These are phyloP conservation scores for Melikaiella ostensackeni DNA, from an alignment of 2,888 invertebrate species.

Conservation along the genomic window DNA sequence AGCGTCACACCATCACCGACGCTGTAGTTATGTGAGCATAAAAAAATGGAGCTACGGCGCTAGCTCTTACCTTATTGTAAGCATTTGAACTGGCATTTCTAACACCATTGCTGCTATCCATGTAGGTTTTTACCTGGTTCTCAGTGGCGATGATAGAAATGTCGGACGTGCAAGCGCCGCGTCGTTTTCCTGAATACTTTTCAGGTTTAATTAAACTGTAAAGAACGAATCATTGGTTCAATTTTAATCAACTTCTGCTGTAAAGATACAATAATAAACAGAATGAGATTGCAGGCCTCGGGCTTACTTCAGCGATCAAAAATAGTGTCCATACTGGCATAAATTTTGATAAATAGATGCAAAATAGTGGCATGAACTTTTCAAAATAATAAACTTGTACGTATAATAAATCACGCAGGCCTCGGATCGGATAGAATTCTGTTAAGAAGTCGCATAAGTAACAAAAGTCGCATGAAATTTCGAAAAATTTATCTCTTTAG, in stretches of 20 bases:
- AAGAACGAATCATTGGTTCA: conserved; percentile 48
- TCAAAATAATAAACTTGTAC: no score
- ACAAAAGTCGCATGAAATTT: no score
- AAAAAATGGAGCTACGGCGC: conserved; percentile 53
- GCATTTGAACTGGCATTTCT: conserved; percentile 89
- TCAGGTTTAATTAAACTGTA: conserved; percentile 83
- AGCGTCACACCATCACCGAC: conserved; percentile 27
- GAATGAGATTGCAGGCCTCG: no score
- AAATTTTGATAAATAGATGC: no score
- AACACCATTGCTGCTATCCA: conserved; percentile 91
- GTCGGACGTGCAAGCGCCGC: conserved; percentile 77
- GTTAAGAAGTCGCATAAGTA: no score
- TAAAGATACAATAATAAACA: no score
- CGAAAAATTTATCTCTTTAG: no score
- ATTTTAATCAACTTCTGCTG: neutral
- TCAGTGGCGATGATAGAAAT: conserved; percentile 81
- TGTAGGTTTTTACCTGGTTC: conserved; percentile 97
- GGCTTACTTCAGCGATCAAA: no score
- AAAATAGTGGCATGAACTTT: no score
- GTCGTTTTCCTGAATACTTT: conserved; percentile 83
- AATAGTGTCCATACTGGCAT: no score
- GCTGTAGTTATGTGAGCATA: conserved; percentile 21
- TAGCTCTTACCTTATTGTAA: conserved; percentile 92
- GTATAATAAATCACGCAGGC: no score
- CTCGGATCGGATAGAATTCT: no score